These are phyloP conservation scores for Halesus radiatus DNA, from an alignment of 1,140 invertebrate species.

Conservation along the genomic window DNA sequence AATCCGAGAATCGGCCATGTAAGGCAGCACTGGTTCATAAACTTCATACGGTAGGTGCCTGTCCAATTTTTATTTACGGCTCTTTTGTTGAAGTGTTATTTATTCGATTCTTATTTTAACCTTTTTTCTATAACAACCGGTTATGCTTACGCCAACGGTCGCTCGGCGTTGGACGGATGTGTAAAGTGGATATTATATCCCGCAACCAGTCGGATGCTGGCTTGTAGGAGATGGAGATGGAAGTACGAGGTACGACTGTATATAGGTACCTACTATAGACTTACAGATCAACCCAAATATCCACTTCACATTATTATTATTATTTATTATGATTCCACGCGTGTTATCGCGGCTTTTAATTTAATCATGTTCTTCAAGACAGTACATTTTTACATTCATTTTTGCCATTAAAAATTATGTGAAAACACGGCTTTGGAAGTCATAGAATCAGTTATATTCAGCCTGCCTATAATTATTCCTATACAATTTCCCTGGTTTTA, in stretches of 20 bases:
- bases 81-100: slow-evolving; percentile 33
- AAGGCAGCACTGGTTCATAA: slow-evolving; percentile 32
- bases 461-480: too few relatives aligned
- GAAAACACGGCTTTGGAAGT: too few relatives aligned
- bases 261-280: neutral
- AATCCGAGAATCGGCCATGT: slow-evolving; percentile 28
- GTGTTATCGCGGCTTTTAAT: too few relatives aligned
- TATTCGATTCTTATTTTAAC: slow-evolving; percentile 31
- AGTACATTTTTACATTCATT: too few relatives aligned
- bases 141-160: slow-evolving; percentile 12
- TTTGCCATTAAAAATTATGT: too few relatives aligned
- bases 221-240: neutral
- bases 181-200: neutral
- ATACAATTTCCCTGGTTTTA: too few relatives aligned
- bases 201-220: too few relatives aligned
- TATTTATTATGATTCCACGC: too few relatives aligned
- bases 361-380: too few relatives aligned
- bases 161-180: slow-evolving; percentile 10
- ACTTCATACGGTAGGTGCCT: slow-evolving; percentile 31
- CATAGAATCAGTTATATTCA: too few relatives aligned
- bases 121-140: slow-evolving; percentile 31
- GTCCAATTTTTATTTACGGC: slow-evolving; percentile 43
- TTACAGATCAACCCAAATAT: neutral
- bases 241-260: neutral
- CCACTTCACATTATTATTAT: too few relatives aligned